Conservation (phyloP, 1,140 invertebrate genomes). For the Babylonia areolata region DNA sequence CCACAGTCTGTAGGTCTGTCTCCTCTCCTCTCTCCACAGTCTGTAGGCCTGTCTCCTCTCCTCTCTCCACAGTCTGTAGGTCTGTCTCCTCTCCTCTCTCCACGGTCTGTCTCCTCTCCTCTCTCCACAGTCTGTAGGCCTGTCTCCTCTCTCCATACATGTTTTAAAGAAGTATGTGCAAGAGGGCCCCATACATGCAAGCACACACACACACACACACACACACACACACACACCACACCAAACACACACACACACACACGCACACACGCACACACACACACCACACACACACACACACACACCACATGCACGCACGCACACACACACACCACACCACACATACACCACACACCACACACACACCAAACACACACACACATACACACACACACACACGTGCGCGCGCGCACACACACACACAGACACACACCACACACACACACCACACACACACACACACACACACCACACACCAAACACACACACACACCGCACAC, state of each 20-base stretch:
- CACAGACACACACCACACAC: neutral
- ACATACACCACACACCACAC: neutral
- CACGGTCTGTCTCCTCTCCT: no score
- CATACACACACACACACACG: neutral
- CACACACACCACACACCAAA: neutral
- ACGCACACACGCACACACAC: neutral
- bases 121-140: no score
- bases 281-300: slow-evolving; percentile 8
- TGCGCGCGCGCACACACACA: neutral
- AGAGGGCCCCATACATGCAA: neutral
- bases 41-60: no score
- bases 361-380: slow-evolving; percentile 16
- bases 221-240: neutral
- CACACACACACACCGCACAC: slow-evolving; percentile 10
- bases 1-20: no score
- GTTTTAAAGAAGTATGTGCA: no score
- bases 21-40: no score
- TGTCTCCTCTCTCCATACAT: no score
- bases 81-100: no score
- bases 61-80: no score
- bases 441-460: slow-evolving; percentile 16
- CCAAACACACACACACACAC: slow-evolving; percentile 11
- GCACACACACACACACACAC: slow-evolving; percentile 14
- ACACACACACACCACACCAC: no score
- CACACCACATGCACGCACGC: neutral